These are phyloP conservation scores for Pantherophis alleghaniensis DNA, from an alignment of 2,797 vertebrate species.

Conservation along the genomic window DNA sequence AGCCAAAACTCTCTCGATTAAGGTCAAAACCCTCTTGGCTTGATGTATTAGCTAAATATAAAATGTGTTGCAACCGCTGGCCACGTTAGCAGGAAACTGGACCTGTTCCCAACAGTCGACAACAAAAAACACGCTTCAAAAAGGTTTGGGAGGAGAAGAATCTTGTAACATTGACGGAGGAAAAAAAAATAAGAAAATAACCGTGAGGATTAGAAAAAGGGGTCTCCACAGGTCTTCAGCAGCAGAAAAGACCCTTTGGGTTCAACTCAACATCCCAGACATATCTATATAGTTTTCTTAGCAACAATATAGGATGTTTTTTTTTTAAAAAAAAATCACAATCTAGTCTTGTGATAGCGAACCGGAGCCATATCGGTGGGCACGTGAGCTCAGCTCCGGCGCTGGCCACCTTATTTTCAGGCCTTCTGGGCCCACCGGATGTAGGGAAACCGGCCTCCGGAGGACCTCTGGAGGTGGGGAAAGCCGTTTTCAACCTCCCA, in stretches of 20 bases:
- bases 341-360: too few species aligned
- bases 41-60: background rate
- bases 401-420: too few species aligned
- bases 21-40: background rate
- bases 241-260: background rate
- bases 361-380: too few species aligned
- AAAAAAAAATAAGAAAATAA: background rate
- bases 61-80: background rate
- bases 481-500: too few species aligned
- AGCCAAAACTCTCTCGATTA: background rate
- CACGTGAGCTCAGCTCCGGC: too few species aligned
- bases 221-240: background rate
- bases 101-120: background rate
- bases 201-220: background rate
- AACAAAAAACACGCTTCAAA: background rate
- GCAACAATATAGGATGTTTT: too few species aligned
- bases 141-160: background rate
- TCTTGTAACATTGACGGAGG: background rate
- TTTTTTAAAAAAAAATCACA: too few species aligned
- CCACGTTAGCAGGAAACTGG: background rate
- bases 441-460: too few species aligned
- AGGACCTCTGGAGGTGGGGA: too few species aligned
- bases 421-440: too few species aligned
- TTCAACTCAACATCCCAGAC: too few species aligned
- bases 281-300: too few species aligned